Evolutionary conservation across 2,797 vertebrate species (phyloP).

Genomic region (Scolopax rusticola): DNA sequence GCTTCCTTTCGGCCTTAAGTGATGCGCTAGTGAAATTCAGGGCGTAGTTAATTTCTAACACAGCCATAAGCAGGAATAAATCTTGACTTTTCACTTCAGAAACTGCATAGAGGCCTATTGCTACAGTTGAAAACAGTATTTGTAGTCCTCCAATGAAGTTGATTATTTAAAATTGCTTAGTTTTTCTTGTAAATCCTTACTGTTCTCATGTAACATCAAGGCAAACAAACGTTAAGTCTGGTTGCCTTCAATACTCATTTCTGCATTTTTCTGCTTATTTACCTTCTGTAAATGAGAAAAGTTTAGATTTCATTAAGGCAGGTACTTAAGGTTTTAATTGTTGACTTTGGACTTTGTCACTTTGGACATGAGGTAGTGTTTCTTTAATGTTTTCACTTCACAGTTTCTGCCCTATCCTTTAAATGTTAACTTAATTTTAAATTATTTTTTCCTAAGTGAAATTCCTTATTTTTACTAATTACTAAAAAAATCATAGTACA

Average conservation of each 20-base stretch:
- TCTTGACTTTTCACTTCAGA: background rate
- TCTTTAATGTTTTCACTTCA: background rate
- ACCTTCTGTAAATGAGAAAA: background rate
- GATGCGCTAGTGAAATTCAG: background rate
- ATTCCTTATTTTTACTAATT: background rate
- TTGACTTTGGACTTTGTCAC: background rate
- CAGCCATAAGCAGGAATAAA: background rate
- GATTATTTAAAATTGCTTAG: background rate
- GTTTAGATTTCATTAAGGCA: background rate
- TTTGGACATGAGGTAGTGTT: background rate
- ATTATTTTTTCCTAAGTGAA: background rate
- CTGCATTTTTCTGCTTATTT: background rate
- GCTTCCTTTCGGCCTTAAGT: background rate
- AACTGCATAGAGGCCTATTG: background rate
- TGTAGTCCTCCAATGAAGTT: background rate
- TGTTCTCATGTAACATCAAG: background rate
- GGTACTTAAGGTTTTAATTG: background rate
- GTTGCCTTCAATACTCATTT: background rate
- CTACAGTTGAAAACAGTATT: background rate
- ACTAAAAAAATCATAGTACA: background rate
- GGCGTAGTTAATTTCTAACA: background rate
- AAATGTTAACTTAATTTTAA: background rate
- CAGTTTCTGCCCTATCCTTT: background rate
- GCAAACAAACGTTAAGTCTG: background rate
- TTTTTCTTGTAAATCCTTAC: background rate